Base-by-base conservation (phyloP, 2,888 invertebrate species). In the Apamea monoglypha region DNA sequence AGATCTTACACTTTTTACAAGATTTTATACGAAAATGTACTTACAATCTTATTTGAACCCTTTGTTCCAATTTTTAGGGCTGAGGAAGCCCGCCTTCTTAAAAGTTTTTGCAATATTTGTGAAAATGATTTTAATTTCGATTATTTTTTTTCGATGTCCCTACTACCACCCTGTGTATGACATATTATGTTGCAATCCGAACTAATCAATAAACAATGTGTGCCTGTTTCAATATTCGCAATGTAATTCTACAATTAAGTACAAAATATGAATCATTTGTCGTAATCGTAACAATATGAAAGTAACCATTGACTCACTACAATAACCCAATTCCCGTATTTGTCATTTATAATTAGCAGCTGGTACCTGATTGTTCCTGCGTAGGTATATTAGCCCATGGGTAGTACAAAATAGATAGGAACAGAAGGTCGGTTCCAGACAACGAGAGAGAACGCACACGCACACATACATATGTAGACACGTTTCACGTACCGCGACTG, bases 341-440 rank as follows among this genome's bases (percentile, higher is more conserved):
- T 84, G 84, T 86, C 78, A 77, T 64, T 84, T 84, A 82, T 84
- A 84, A 84, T 84, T 84, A 85, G 68, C 82, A 68, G 59, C 74
- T 70, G 64, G 59, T 77, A 67, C 50, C 21, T 44, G 18, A 25
- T 29, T 74, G 64, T 59, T 66, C 64, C 29, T 47, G 18, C 36
- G 25, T n/a, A n/a, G n/a, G n/a, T 63, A 14, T 25, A 64, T 47
- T 56, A 29, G 5, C 3, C 29, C 61, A 21, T 40, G 16, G 1
- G 25, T 53, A 8, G 16, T 67, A n/a, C 29, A 7, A 21, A 21
- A 69, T 7, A 29, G 29, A 6, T 18, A 18, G 40, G 1, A n/a
- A 16, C 67, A 67, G 66, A 40, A 66, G 25, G 1, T 14, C 1
- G 2, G 8, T 16, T 40, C 4, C 8, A 14, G 1, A n/a, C 1